Conservation (phyloP, 2,113 vertebrate species). For the Cariama cristata region DNA sequence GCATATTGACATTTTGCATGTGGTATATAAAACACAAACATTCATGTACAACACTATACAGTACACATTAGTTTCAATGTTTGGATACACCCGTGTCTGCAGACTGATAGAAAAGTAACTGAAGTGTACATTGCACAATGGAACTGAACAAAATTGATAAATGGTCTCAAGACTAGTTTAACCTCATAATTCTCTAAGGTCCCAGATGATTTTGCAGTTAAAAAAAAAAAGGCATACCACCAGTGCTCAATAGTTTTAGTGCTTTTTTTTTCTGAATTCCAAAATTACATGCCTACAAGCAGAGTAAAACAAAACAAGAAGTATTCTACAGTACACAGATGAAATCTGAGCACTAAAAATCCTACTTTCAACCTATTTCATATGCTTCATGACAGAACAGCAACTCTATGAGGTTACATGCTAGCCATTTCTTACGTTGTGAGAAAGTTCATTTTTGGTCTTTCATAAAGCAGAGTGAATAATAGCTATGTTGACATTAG, state of each 20-base stretch:
- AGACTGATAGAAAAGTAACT: constrained; percentile 73
- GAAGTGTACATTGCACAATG: constrained; percentile 77
- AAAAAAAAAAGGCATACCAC: constrained; percentile 68
- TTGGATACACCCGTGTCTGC: constrained; percentile 76
- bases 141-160: constrained; percentile 66
- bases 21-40: constrained; percentile 85
- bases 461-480: constrained; percentile 61
- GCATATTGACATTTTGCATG: constrained; percentile 85
- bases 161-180: constrained; percentile 73
- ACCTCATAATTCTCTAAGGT: constrained; percentile 70
- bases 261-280: constrained; percentile 69
- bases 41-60: constrained; percentile 86
- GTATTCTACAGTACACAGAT: constrained; percentile 63
- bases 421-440: constrained; percentile 53
- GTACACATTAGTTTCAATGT: constrained; percentile 81
- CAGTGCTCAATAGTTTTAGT: constrained; percentile 75
- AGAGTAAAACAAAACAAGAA: constrained; percentile 53
- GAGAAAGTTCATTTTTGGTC: constrained; percentile 73
- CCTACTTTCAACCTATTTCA: constrained; percentile 66
- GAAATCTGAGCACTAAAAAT: constrained; percentile 70
- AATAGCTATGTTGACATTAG: constrained; percentile 56
- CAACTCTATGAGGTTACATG: constrained; percentile 68
- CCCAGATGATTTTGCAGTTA: constrained; percentile 55
- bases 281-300: constrained; percentile 68
- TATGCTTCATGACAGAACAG: constrained; percentile 68